A percentile compares a stretch with the other conserved stretches of the same genome.
Conservation (phyloP, 1,140 invertebrate genomes). For the Wasmannia auropunctata region DNA sequence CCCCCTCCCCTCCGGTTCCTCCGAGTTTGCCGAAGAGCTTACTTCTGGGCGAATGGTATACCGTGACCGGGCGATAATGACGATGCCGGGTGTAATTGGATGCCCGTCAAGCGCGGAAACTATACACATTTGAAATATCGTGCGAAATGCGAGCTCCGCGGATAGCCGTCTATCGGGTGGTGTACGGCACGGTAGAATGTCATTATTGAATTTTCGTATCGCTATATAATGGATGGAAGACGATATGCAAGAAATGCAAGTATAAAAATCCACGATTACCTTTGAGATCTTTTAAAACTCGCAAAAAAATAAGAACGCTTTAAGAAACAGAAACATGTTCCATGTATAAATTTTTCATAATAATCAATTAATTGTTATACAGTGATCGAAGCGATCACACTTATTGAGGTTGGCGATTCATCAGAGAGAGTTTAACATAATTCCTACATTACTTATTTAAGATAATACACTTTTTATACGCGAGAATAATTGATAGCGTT, state of each 20-base stretch:
- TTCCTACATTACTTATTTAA: not conserved
- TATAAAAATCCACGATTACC: not conserved
- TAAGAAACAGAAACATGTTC: not conserved
- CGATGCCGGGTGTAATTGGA: constrained; percentile 64
- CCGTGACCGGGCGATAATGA: constrained; percentile 67
- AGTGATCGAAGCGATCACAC: not conserved
- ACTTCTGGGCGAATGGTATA: constrained; percentile 51
- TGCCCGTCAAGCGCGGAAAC: constrained; percentile 40
- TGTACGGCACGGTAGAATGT: constrained; percentile 3
- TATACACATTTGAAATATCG: constrained; percentile 49
- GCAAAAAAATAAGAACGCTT: not conserved
- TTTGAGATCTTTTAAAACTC: not conserved
- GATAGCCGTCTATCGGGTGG: not conserved
- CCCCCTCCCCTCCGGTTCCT: too few relatives aligned
- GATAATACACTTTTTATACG: not conserved
- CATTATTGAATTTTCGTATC: constrained; percentile 32
- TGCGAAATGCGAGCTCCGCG: constrained; percentile 43
- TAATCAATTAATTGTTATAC: not conserved
- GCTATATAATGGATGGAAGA: not conserved
- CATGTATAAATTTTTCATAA: not conserved
- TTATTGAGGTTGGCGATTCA: not conserved
- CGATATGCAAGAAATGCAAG: not conserved
- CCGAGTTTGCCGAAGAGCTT: constrained; percentile 46
- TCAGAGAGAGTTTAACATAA: not conserved
- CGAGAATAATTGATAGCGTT: not conserved